These are phyloP conservation scores for Semnornis frantzii DNA, from an alignment of 2,113 vertebrate species.

Conservation along the genomic window DNA sequence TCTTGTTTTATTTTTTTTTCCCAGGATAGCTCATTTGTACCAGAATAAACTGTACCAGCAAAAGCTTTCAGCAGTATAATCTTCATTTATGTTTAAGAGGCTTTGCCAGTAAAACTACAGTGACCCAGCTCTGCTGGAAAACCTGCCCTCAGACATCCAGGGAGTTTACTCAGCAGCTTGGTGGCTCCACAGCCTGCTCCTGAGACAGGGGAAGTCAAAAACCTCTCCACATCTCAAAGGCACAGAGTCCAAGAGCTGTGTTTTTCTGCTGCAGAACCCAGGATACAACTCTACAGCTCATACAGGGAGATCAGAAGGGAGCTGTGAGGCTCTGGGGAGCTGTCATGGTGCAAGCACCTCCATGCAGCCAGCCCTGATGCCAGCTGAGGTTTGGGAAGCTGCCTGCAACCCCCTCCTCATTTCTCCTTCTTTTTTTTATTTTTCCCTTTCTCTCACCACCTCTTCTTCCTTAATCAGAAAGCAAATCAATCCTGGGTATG, in stretches of 20 bases:
- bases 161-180: conserved; percentile 5
- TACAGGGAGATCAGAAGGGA: not conserved
- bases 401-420: not conserved
- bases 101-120: conserved; percentile 65
- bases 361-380: not conserved
- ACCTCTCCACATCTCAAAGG: not conserved
- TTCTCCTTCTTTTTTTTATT: not conserved
- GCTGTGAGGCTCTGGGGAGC: not conserved
- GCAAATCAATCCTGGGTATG: conserved; percentile 45
- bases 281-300: too few species aligned
- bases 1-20: not conserved
- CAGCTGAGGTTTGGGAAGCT: not conserved
- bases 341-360: not conserved
- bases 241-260: not conserved
- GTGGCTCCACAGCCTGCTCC: not conserved
- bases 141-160: not conserved
- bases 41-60: conserved; percentile 57
- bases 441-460: not conserved
- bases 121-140: conserved; percentile 56
- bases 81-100: conserved; percentile 63
- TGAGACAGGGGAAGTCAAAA: not conserved
- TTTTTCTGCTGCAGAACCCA: not conserved
- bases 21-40: conserved; percentile 45
- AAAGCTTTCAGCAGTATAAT: conserved; percentile 45
- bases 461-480: conserved; percentile 60